These are phyloP conservation scores for Myotis lucifugus DNA, from an alignment of 2,113 vertebrate species.

Conservation along the genomic window DNA sequence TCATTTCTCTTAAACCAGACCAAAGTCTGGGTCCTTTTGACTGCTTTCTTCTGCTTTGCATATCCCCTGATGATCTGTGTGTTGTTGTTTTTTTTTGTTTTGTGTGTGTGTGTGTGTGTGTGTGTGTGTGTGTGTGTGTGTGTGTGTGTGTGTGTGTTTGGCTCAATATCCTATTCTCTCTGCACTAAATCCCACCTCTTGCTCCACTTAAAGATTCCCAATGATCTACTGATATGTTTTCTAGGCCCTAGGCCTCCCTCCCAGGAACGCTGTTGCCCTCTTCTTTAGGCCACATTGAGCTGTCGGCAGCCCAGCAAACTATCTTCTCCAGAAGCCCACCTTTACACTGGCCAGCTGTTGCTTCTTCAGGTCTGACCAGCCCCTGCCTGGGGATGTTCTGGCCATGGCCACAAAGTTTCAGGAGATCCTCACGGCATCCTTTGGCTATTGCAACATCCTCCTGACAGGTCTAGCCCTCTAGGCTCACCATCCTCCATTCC, in stretches of 20 bases:
- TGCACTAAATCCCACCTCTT: accelerated
- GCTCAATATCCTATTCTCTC: background rate
- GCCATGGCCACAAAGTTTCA: background rate
- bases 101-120: background rate
- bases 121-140: too few relatives aligned
- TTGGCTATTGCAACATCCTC: too few relatives aligned
- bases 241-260: too few relatives aligned
- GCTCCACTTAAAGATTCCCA: too few relatives aligned
- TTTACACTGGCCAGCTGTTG: background rate
- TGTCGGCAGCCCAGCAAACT: background rate
- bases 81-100: too few relatives aligned
- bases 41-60: background rate
- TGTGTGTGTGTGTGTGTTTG: background rate
- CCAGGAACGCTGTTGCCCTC: background rate
- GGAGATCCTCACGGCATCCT: background rate
- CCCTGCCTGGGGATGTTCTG: background rate
- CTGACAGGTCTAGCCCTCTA: background rate
- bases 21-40: background rate
- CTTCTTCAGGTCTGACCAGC: background rate
- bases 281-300: background rate
- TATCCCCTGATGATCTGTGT: background rate
- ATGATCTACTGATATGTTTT: too few relatives aligned
- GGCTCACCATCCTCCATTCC: background rate
- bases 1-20: background rate
- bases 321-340: background rate